These are phyloP conservation scores for Epizoanthus stellaris DNA, from an alignment of 92 coral and sea anemone genomes.

Conservation along the genomic window DNA sequence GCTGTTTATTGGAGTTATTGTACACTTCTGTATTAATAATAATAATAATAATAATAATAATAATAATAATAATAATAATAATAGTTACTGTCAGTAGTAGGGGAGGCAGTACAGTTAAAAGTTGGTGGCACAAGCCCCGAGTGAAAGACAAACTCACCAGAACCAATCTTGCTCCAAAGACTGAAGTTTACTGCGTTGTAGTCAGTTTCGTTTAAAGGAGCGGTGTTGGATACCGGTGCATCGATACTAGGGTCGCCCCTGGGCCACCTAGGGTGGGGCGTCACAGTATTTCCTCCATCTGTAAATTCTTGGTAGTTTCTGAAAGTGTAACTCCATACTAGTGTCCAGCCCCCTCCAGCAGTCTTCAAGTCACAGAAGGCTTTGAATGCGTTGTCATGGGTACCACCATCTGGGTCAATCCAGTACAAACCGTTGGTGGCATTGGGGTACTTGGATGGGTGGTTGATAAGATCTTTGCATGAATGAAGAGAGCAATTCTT, in stretches of 20 bases:
- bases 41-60: too few species aligned
- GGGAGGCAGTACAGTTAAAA: too few species aligned
- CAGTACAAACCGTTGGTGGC: constrained; percentile 53
- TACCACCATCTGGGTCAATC: constrained; percentile 55
- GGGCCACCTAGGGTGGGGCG: constrained; percentile 60
- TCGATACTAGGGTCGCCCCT: not conserved
- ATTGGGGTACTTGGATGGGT: constrained; percentile 17
- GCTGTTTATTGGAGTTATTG: too few species aligned
- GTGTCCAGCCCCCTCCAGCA: constrained; percentile 66
- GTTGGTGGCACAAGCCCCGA: too few species aligned
- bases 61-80: too few species aligned
- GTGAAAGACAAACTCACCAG: not conserved
- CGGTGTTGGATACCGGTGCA: constrained; percentile 49
- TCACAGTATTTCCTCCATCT: constrained; percentile 19
- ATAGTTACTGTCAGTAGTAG: too few species aligned
- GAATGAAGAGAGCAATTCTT: not conserved
- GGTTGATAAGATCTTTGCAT: not conserved
- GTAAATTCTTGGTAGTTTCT: constrained; percentile 38
- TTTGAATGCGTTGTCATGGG: constrained; percentile 52
- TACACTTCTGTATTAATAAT: too few species aligned
- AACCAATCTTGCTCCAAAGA: constrained; percentile 65
- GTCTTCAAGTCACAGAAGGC: constrained; percentile 61
- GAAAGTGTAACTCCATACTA: constrained; percentile 68
- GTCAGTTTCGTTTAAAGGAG: constrained; percentile 52
- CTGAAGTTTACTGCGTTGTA: constrained; percentile 52